Base-by-base conservation (phyloP, 92 coral and sea anemone genomes). In the Palythoa grandis region DNA sequence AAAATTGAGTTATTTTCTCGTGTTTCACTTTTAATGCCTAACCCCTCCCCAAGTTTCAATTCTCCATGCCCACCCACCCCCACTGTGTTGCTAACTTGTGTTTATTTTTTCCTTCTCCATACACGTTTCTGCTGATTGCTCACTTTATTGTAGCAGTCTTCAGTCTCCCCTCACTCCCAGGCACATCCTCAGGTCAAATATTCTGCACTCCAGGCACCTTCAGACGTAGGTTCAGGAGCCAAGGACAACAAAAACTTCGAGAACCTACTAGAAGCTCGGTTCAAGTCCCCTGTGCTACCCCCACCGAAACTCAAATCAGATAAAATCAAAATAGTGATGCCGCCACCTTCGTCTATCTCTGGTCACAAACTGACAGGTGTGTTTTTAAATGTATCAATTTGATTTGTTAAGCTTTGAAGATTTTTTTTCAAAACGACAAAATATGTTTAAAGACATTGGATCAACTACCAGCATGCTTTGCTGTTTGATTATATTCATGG, bases 111-210 rank as follows among this genome's bases (percentile, higher is more conserved):
- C 85, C 89, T 88, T 88, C 86, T 91, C 92, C 86, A 91, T 91
- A 86, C 92, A 85, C 85, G 74, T 89, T 90, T 85, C 93, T 93
- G 96, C 94, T 87, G 92, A 93, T 87, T 88, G 91, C 90, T 93
- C 94, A 83, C 90, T 93, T 93, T 93, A 76, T 91, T 93, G 88
- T 91, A 91, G 96, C 92, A 91, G 92, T 90, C 93, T 83, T 80
- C 93, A 91, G 88, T 91, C 88, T 84, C 76, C 82, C 92, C 77
- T 85, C 88, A 84, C 70, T 82, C 87, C 66, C 87, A 89, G 92
- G 92, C 87, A 89, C 76, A 80, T 66, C 53, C 74, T 60, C 77
- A 83, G 79, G 71, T 83, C 67, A 70, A 83, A 73, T 11, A 56
- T 6, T 13, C 77, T n/a, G 35, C 50, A 14, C 19, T 38, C 47